Conservation (phyloP, 2,888 invertebrate genomes). For the Chalcis sispes region DNA sequence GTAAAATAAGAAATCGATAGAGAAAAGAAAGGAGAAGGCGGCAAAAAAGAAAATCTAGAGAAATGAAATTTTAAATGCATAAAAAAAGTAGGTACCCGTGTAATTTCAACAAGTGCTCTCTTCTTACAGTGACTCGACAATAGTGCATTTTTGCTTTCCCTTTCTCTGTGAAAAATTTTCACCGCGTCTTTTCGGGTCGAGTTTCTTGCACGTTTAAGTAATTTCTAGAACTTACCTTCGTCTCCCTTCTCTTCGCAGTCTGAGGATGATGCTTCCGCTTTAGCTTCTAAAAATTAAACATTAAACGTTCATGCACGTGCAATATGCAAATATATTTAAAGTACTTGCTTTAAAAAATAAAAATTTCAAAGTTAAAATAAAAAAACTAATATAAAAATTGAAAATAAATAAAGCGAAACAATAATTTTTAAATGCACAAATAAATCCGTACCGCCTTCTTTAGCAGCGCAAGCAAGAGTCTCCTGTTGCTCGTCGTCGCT, state of each 20-base stretch:
- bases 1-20: slow-evolving; percentile 6
- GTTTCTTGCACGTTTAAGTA: slow-evolving; percentile 3
- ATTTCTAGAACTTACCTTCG: slow-evolving; percentile 60
- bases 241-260: slow-evolving; percentile 72
- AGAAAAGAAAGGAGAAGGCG: not conserved
- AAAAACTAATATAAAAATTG: slow-evolving; percentile 1
- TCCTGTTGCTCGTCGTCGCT: slow-evolving; percentile 74
- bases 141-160: slow-evolving; percentile 26
- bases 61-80: slow-evolving; percentile 65
- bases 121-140: not conserved
- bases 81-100: slow-evolving; percentile 52
- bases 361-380: not conserved
- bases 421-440: not conserved
- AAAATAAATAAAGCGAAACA: not conserved
- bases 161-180: slow-evolving; percentile 4
- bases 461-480: slow-evolving; percentile 73
- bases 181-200: slow-evolving; percentile 44
- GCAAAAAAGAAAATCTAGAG: no score
- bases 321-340: slow-evolving; percentile 45
- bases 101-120: slow-evolving; percentile 43
- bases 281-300: slow-evolving; percentile 70
- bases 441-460: slow-evolving; percentile 79
- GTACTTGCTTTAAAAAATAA: slow-evolving; percentile 22
- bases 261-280: slow-evolving; percentile 72
- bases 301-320: slow-evolving; percentile 64